Conservation (phyloP, 2,113 vertebrate genomes). For the Syrmaticus mikado region DNA sequence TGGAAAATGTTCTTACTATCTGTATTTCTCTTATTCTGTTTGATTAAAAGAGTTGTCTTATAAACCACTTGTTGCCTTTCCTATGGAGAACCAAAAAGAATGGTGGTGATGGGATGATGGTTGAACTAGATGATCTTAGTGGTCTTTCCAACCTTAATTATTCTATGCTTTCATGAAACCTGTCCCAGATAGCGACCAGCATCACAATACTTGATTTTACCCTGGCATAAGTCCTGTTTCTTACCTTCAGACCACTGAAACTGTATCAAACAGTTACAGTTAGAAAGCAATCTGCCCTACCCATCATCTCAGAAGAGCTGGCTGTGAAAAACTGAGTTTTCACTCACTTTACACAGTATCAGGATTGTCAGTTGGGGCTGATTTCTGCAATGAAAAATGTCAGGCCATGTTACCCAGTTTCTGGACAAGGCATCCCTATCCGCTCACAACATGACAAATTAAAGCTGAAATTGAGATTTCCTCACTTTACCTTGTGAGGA, state of each 20-base stretch:
- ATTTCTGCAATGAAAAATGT: neutral
- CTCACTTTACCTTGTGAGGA: neutral
- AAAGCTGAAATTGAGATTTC: neutral
- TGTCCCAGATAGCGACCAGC: neutral
- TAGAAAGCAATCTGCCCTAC: neutral
- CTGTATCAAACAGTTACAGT: neutral
- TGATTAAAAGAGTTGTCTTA: neutral
- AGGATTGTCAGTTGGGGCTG: neutral
- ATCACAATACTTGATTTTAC: neutral
- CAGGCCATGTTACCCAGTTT: neutral
- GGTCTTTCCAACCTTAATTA: too few species aligned
- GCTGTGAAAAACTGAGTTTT: neutral
- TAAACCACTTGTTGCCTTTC: neutral
- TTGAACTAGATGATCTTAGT: too few species aligned
- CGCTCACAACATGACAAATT: neutral
- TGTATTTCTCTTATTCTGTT: neutral
- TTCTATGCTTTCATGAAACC: neutral
- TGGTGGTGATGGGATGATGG: too few species aligned
- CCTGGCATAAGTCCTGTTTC: neutral
- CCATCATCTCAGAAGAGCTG: neutral
- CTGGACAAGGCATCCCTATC: neutral
- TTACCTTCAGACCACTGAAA: neutral
- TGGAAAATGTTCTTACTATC: neutral
- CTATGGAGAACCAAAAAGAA: neutral
- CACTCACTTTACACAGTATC: rapidly evolving